These are phyloP conservation scores for Homarus americanus DNA, from an alignment of 1,140 invertebrate genomes.

Conservation along the genomic window DNA sequence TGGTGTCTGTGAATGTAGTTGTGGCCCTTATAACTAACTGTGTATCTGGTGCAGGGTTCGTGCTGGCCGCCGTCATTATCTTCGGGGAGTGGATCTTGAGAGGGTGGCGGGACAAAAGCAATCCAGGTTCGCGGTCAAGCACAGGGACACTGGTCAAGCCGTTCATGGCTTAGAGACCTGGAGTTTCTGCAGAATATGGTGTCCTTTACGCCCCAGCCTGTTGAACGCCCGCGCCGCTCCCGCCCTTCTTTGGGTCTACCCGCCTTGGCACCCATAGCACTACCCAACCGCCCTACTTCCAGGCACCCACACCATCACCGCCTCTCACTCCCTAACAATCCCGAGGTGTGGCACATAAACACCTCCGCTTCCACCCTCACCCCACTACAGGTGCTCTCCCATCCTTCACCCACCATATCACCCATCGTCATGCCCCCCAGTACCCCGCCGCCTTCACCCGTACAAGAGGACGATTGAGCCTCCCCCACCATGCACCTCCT, in stretches of 20 bases:
- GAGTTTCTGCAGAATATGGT: conserved; percentile 56
- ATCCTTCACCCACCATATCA: not conserved
- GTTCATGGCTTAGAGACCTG: conserved; percentile 66
- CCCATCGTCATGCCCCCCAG: not conserved
- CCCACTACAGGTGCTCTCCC: not conserved
- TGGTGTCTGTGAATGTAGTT: not conserved
- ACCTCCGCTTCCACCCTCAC: too few species aligned
- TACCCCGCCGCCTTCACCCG: not conserved
- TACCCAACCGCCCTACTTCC: not conserved
- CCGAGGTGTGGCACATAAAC: not conserved
- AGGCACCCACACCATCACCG: not conserved
- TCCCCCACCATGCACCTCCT: too few species aligned
- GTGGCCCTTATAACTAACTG: not conserved
- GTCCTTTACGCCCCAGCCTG: conserved; percentile 1
- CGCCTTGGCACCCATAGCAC: not conserved
- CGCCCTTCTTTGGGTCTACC: not conserved
- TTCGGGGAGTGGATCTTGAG: conserved; percentile 53
- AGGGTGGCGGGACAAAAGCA: conserved; percentile 22
- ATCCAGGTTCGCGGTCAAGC: conserved; percentile 58
- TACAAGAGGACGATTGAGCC: too few species aligned
- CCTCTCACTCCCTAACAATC: not conserved
- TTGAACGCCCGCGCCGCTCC: not conserved
- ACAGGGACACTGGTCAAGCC: conserved; percentile 67
- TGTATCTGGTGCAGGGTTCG: conserved; percentile 55
- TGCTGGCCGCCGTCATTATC: conserved; percentile 66